These are phyloP conservation scores for Periophthalmodon schlosseri DNA, from an alignment of 2,113 vertebrate species.

Conservation along the genomic window DNA sequence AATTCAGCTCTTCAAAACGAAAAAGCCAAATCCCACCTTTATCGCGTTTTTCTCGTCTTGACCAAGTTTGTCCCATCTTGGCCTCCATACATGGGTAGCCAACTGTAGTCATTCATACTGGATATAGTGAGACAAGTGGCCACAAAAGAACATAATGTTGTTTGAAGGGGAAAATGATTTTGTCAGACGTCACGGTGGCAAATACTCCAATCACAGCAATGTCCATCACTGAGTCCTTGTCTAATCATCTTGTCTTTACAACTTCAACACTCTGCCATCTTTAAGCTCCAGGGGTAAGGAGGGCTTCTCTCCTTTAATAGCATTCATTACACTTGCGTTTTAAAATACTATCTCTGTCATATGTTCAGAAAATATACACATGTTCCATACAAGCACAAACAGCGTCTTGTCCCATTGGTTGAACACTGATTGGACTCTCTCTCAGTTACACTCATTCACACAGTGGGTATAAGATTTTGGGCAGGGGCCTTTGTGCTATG, in stretches of 20 bases:
- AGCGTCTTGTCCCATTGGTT: conserved; percentile 38
- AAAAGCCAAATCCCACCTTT: conserved; percentile 29
- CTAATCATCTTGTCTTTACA: conserved; percentile 42
- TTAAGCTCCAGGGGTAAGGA: conserved; percentile 40
- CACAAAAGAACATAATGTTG: conserved; percentile 4
- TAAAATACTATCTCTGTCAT: conserved; percentile 68
- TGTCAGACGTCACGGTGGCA: conserved; percentile 2
- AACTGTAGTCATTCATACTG: background rate
- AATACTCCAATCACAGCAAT: conserved; percentile 16
- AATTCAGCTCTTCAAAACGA: conserved; percentile 29
- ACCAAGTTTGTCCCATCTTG: conserved; percentile 16
- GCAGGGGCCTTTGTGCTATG: conserved; percentile 82
- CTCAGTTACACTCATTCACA: conserved; percentile 46
- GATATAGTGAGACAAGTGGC: conserved; percentile 16
- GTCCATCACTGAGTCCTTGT: conserved; percentile 28
- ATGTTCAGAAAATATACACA: conserved; percentile 33
- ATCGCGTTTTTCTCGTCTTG: conserved; percentile 20
- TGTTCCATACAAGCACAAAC: conserved; percentile 31
- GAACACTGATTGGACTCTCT: conserved; percentile 57
- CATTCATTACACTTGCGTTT: conserved; percentile 40
- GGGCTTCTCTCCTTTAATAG: conserved; percentile 30
- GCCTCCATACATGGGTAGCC: conserved; percentile 32
- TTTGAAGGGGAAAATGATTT: conserved; percentile 16
- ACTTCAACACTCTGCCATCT: conserved; percentile 35
- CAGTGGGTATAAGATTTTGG: conserved; percentile 40